Percentiles rank a stretch among this genome's conserved stretches.
phyloP scores from a whole-genome alignment of 1,140 invertebrate species.

The Lepidurus apus region DNA sequence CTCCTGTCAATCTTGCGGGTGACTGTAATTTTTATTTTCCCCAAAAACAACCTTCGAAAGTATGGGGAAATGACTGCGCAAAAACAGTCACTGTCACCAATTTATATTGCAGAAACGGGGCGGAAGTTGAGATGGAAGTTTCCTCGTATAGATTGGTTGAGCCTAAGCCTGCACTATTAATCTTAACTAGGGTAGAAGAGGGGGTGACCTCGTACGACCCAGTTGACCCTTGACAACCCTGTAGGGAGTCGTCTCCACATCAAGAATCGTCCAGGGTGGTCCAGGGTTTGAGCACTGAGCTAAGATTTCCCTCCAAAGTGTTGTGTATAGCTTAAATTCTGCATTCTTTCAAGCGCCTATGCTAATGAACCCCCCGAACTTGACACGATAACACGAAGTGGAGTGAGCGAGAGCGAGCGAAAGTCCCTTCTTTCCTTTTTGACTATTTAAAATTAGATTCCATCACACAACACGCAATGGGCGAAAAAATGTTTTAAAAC shows the following conservation, averaged over 20 bases:
- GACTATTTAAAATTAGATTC: neutral
- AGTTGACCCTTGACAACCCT: neutral
- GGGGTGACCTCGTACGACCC: neutral
- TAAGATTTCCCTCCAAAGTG: too few relatives aligned
- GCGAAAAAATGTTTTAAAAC: neutral
- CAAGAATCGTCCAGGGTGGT: neutral
- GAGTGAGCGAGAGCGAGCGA: neutral
- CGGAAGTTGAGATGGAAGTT: neutral
- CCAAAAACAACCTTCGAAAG: too few relatives aligned
- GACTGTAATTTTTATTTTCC: too few relatives aligned
- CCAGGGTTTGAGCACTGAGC: neutral
- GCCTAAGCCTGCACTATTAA: neutral
- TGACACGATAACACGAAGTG: too few relatives aligned
- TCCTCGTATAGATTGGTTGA: neutral
- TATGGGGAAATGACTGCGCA: too few relatives aligned
- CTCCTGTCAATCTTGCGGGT: too few relatives aligned
- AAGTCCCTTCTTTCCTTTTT: neutral
- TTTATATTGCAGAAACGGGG: neutral
- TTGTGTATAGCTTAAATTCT: too few relatives aligned
- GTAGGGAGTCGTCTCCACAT: neutral
- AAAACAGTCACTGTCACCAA: too few relatives aligned
- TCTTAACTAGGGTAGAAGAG: neutral
- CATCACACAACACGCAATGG: constrained; percentile 19
- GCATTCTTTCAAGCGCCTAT: too few relatives aligned
- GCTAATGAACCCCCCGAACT: neutral